These are phyloP conservation scores for Drosophila sproati DNA, from an alignment of 1,140 invertebrate genomes.

Conservation along the genomic window DNA sequence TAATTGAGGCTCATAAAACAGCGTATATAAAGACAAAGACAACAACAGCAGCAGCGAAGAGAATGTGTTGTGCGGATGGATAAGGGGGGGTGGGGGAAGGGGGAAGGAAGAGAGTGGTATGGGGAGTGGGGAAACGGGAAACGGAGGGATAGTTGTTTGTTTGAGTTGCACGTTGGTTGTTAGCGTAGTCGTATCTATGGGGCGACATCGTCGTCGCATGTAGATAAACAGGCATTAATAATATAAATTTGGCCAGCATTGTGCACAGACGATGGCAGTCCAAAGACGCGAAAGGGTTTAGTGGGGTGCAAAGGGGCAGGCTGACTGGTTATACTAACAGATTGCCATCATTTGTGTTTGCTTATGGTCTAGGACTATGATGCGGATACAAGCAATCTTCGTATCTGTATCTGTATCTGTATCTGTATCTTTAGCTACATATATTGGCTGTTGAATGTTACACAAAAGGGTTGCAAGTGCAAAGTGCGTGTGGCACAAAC, in stretches of 20 bases:
- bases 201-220: constrained; percentile 74
- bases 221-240: constrained; percentile 81
- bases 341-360: constrained; percentile 73
- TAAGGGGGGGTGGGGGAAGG: background rate
- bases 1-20: constrained; percentile 79
- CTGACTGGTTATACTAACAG: constrained; percentile 43
- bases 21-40: constrained; percentile 59
- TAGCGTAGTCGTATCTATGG: constrained; percentile 25
- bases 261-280: constrained; percentile 13
- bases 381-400: constrained; percentile 5
- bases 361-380: constrained; percentile 24
- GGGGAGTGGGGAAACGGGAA: background rate
- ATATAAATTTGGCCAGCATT: constrained; percentile 69
- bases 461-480: constrained; percentile 5
- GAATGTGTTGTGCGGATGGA: background rate
- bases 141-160: background rate
- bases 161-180: background rate
- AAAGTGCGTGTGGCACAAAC: too few relatives aligned
- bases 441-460: background rate
- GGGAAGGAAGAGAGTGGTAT: background rate
- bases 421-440: background rate
- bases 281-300: background rate
- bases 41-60: background rate
- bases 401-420: constrained; percentile 2
- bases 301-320: background rate